Percentiles rank a stretch among this genome's conserved stretches.
Conservation (phyloP, 2,888 invertebrate genomes). For the Lasioglossum lativentre region DNA sequence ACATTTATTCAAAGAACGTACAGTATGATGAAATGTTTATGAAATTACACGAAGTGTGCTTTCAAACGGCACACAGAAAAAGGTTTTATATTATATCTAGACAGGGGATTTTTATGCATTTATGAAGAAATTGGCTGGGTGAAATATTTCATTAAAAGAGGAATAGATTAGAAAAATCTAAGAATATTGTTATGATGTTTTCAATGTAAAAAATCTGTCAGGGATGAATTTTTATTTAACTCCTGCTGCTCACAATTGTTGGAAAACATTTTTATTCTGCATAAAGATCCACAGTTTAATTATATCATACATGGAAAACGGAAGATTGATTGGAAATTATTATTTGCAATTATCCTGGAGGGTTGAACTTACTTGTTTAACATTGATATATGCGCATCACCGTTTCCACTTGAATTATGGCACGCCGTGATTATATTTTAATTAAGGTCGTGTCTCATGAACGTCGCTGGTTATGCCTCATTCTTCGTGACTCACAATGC, state of each 20-base stretch:
- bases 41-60: neutral
- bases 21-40: neutral
- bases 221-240: no score
- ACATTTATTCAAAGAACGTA: neutral
- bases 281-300: no score
- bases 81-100: neutral
- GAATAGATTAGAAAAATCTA: no score
- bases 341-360: neutral
- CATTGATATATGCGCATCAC: neutral
- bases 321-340: neutral
- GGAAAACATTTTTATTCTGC: no score
- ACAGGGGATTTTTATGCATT: no score
- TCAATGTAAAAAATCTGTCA: no score
- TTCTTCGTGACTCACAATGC: conserved; percentile 44
- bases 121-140: no score
- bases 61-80: neutral
- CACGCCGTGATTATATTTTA: conserved; percentile 37
- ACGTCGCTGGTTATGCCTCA: conserved; percentile 30
- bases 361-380: neutral
- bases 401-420: conserved; percentile 22
- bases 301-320: neutral
- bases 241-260: no score
- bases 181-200: no score
- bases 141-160: no score
- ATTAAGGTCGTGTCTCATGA: conserved; percentile 44